Evolutionary conservation across 2,113 vertebrate genomes (phyloP), one percentile per base, ranked within the genome.

Genomic region (Rhinopomastus cyanomelas): DNA sequence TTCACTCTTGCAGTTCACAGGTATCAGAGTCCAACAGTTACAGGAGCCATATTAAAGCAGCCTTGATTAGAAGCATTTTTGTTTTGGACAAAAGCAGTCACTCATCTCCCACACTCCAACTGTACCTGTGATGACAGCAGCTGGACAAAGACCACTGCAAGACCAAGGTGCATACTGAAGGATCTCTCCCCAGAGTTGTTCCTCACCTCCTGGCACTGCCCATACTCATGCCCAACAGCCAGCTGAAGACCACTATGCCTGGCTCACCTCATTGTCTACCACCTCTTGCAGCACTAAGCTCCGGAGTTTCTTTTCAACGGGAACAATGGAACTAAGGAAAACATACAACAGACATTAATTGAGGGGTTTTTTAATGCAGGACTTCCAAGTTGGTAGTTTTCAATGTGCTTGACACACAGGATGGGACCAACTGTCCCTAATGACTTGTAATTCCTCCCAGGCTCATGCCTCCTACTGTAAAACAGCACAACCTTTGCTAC

Each of bases 391-490:
- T 75, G 25, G 32, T 30, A 36, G 18, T 3, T 75, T 85, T 84
- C 16, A 6, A 81, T 27, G 27, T 72, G 12, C 29, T 53, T 32
- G 39, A 46, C 19, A 44, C 19, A 44, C 8, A 72, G 29, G 39
- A 84, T 81, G 14, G 12, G 32, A 67, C 13, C 44, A 60, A 49
- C 11, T 72, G 49, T 49, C 25, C 17, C 34, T 46, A 55, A 0
- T 13, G 49, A 37, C 25, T 46, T 1, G 0, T 86, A 78, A 72
- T 57, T 13, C 11, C 29, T 88, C 42, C 39, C 42, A 85, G 51
- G 26, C 6, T 22, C 17, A 1, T 10, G 10, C 23, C 22, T 65
- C 66, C n/a, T 37, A 17, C 25, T 0, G 0, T 32, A 21, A 57
- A 51, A 36, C 7, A 52, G 42, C 10, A 2, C 61, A 88, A 93